Percentiles rank a stretch among this genome's conserved stretches.
Evolutionary conservation across 2,888 invertebrate species (phyloP).

Genomic region (Chrysotoxum bicinctum): DNA sequence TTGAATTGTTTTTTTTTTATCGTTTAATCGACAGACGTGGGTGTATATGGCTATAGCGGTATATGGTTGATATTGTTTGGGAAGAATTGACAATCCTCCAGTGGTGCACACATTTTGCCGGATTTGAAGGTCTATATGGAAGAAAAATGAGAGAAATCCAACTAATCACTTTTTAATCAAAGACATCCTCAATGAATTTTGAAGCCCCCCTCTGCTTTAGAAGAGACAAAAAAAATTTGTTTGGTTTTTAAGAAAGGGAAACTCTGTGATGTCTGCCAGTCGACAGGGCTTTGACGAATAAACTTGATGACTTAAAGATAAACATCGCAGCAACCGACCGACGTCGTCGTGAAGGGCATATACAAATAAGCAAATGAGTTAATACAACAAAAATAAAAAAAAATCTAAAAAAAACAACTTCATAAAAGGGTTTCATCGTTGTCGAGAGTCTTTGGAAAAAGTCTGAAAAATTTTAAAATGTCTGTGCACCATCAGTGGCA

Average conservation of each 20-base stretch:
- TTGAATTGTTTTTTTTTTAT: constrained; percentile 29
- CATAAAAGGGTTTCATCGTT: constrained; percentile 28
- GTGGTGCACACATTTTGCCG: neutral
- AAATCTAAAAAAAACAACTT: constrained; percentile 6
- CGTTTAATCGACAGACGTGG: constrained; percentile 14
- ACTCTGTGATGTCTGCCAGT: constrained; percentile 8
- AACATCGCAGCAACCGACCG: constrained; percentile 55
- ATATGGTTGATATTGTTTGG: neutral
- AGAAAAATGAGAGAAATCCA: constrained; percentile 3
- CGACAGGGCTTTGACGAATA: constrained; percentile 15
- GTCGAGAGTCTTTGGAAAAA: neutral
- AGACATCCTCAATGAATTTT: constrained; percentile 46
- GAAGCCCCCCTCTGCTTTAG: neutral
- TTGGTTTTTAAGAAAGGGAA: constrained; percentile 31
- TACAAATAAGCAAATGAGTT: constrained; percentile 56
- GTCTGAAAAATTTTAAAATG: neutral
- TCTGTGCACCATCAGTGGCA: constrained; percentile 44
- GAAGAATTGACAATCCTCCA: neutral
- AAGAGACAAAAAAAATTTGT: neutral
- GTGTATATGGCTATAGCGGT: constrained; percentile 12
- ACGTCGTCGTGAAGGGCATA: constrained; percentile 62
- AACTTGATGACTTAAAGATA: constrained; percentile 65
- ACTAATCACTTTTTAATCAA: constrained; percentile 66
- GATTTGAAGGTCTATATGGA: neutral
- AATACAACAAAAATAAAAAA: neutral